A percentile compares a stretch with the other conserved stretches of the same genome.
These are phyloP conservation scores for Calonectris borealis DNA, from an alignment of 2,113 vertebrate genomes.

Conservation along the genomic window DNA sequence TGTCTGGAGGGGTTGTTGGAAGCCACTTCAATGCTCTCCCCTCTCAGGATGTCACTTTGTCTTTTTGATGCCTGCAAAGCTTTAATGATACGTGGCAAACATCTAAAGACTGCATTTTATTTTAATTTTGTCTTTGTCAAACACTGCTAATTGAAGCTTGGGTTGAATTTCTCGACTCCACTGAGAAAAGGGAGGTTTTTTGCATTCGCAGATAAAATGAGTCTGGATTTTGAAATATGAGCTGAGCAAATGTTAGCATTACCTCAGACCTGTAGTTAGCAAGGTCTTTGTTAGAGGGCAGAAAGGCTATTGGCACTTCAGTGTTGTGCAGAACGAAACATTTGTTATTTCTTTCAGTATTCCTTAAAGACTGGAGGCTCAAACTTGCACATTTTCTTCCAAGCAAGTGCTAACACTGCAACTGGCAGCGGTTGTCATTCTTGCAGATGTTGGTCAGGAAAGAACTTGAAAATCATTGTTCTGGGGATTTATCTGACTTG, in stretches of 20 bases:
- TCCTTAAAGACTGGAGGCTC: neutral
- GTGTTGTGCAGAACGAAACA: neutral
- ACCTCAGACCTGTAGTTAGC: neutral
- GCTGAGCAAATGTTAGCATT: neutral
- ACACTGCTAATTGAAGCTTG: neutral
- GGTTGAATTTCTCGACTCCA: neutral
- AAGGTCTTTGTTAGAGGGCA: neutral
- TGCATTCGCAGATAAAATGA: neutral
- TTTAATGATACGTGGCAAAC: neutral
- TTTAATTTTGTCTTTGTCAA: neutral
- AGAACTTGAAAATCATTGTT: conserved; percentile 5
- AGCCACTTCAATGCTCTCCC: neutral
- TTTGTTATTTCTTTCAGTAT: neutral
- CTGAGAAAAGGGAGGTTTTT: neutral
- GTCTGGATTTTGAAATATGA: neutral
- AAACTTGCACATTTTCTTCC: neutral
- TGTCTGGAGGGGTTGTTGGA: neutral
- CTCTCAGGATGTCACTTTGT: neutral
- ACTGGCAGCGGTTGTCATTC: neutral
- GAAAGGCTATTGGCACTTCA: neutral
- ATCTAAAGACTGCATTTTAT: neutral
- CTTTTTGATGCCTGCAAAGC: neutral
- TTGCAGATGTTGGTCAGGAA: conserved; percentile 3
- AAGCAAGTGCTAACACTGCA: neutral
- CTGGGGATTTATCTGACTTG: neutral